Evolutionary conservation across 2,888 invertebrate species (phyloP).

Genomic region (Phymatocera aterrima): DNA sequence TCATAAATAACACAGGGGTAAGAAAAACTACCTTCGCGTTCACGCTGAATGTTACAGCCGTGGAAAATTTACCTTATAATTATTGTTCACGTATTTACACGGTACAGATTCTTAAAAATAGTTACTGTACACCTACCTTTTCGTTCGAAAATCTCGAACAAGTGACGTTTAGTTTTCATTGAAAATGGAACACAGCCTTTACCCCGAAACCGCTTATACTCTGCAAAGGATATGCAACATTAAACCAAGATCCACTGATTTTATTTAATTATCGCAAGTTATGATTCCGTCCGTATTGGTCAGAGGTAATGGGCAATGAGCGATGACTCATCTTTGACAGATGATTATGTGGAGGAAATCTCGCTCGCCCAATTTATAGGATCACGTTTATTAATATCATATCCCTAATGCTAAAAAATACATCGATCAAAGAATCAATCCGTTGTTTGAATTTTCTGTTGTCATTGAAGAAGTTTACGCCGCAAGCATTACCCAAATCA

Average conservation of each 20-base stretch:
- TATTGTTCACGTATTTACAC: neutral
- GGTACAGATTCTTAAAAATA: neutral
- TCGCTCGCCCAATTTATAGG: slow-evolving; percentile 10
- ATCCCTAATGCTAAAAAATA: neutral
- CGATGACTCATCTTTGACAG: slow-evolving; percentile 44
- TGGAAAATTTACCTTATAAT: neutral
- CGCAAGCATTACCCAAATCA: no score
- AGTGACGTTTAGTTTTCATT: slow-evolving; percentile 52
- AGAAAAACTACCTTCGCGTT: neutral
- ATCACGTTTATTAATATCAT: neutral
- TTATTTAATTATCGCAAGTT: neutral
- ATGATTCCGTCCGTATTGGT: neutral
- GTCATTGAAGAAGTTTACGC: no score
- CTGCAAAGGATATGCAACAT: neutral
- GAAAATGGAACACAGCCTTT: slow-evolving; percentile 53
- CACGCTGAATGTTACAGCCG: neutral
- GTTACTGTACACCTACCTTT: neutral
- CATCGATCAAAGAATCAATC: neutral
- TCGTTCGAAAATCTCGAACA: slow-evolving; percentile 12
- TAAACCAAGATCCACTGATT: neutral
- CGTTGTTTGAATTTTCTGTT: no score
- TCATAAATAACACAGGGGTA: no score
- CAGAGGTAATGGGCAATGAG: neutral
- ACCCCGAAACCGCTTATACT: neutral
- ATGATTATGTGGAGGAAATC: slow-evolving; percentile 2